phyloP scores from a whole-genome alignment of 1,140 invertebrate species.

The Lordiphosa clarofinis region DNA sequence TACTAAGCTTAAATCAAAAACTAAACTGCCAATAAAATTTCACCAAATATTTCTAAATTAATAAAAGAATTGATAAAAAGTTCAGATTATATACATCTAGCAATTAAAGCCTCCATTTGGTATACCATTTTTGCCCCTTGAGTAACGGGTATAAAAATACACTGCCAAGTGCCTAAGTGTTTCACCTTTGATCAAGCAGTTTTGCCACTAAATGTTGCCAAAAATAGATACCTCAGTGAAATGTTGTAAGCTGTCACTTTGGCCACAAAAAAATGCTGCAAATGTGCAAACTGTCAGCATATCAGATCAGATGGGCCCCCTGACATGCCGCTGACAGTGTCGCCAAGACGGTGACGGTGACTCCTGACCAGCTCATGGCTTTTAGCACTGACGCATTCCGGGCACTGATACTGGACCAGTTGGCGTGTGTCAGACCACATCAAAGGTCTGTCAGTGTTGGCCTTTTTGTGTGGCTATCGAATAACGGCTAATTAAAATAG shows the following conservation, averaged over 20 bases:
- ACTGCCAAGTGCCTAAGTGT: constrained; percentile 31
- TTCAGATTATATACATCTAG: no score
- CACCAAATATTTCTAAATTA: no score
- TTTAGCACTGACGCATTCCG: constrained; percentile 60
- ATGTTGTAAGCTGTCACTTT: constrained; percentile 54
- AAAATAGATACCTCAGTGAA: constrained; percentile 48
- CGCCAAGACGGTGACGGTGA: constrained; percentile 61
- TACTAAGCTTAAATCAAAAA: no score
- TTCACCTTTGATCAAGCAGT: constrained; percentile 44
- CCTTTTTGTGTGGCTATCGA: constrained; percentile 44
- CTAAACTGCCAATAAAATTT: no score
- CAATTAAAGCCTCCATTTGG: no score
- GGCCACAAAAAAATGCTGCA: constrained; percentile 46
- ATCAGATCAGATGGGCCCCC: constrained; percentile 49
- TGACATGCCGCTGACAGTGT: constrained; percentile 66
- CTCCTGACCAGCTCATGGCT: constrained; percentile 28
- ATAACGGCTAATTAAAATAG: constrained; percentile 70
- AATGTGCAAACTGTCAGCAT: constrained; percentile 66
- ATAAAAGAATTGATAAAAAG: no score
- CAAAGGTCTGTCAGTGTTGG: constrained; percentile 49
- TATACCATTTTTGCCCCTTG: no score
- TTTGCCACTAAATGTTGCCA: constrained; percentile 42
- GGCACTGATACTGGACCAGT: constrained; percentile 39
- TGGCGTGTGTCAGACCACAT: constrained; percentile 43
- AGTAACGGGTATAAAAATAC: constrained; percentile 8